phyloP scores from a whole-genome alignment of 1,140 invertebrate genomes.

The Heterodera carotae region DNA sequence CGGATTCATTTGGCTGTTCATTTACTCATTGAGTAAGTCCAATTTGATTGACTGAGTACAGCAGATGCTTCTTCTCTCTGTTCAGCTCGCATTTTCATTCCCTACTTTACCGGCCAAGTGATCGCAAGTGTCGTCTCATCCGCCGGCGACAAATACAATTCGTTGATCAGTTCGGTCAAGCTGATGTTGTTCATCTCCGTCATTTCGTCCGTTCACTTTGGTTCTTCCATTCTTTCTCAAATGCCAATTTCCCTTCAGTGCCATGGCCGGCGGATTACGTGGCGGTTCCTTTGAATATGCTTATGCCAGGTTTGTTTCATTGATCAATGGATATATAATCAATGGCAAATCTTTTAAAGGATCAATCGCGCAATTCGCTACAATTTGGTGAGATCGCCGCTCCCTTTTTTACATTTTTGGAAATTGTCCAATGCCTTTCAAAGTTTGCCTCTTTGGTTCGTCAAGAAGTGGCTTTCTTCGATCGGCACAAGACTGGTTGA shows the following conservation, averaged over 20 bases:
- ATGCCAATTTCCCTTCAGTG: slow-evolving; percentile 3
- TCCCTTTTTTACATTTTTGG: neutral
- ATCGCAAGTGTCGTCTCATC: slow-evolving; percentile 52
- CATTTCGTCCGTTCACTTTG: slow-evolving; percentile 44
- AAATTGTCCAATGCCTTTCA: neutral
- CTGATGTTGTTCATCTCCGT: slow-evolving; percentile 49
- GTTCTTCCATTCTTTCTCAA: neutral
- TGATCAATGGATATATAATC: too few species aligned
- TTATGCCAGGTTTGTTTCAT: slow-evolving; percentile 23
- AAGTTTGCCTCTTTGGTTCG: slow-evolving; percentile 33
- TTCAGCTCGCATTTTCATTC: slow-evolving; percentile 54
- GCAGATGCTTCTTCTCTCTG: neutral
- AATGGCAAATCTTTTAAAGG: slow-evolving; percentile 19
- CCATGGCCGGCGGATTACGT: slow-evolving; percentile 47
- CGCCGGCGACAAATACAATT: slow-evolving; percentile 43
- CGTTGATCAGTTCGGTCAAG: slow-evolving; percentile 35
- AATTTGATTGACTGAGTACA: neutral
- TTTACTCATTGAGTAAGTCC: slow-evolving; percentile 52
- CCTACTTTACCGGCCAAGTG: slow-evolving; percentile 57
- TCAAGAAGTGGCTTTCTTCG: slow-evolving; percentile 49
- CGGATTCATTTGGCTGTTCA: slow-evolving; percentile 56
- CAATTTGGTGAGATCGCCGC: slow-evolving; percentile 18
- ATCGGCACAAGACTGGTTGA: slow-evolving; percentile 43
- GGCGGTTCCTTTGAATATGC: slow-evolving; percentile 52
- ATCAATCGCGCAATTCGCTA: slow-evolving; percentile 44